Percentiles rank a stretch among this genome's conserved stretches.
These are phyloP conservation scores for Sphinx pinastri DNA, from an alignment of 2,888 invertebrate species.

Conservation along the genomic window DNA sequence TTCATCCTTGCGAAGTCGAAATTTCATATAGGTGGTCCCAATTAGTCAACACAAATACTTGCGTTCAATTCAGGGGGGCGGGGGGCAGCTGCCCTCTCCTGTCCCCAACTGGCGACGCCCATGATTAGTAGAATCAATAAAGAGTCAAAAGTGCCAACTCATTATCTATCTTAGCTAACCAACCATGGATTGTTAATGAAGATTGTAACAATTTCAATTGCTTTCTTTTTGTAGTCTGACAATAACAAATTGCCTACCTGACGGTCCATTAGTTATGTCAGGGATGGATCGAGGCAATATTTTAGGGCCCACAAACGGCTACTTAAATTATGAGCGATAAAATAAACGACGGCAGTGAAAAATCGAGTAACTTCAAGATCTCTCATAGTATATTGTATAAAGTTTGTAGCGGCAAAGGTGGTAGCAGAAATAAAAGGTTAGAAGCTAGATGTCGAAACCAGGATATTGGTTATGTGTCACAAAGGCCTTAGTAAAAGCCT, in stretches of 20 bases:
- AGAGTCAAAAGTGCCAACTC: not conserved
- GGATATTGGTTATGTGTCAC: too few relatives aligned
- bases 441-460: too few relatives aligned
- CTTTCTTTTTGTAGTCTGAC: slow-evolving; percentile 35
- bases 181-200: slow-evolving; percentile 38
- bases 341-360: not conserved
- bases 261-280: slow-evolving; percentile 33
- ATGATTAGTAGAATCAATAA: not conserved
- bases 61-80: too few relatives aligned
- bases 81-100: too few relatives aligned
- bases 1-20: too few relatives aligned
- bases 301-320: not conserved
- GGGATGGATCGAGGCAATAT: slow-evolving; percentile 18
- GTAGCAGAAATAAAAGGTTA: not conserved
- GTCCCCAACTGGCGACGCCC: too few relatives aligned
- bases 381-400: not conserved
- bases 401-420: not conserved
- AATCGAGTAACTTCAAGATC: not conserved
- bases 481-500: too few relatives aligned
- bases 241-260: slow-evolving; percentile 40
- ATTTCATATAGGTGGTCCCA: too few relatives aligned
- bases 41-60: too few relatives aligned
- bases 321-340: not conserved
- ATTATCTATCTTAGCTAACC: slow-evolving; percentile 31
- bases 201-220: slow-evolving; percentile 37